A percentile compares a stretch with the other conserved stretches of the same genome.
phyloP scores from a whole-genome alignment of 2,113 vertebrate genomes.

The Podarcis muralis region DNA sequence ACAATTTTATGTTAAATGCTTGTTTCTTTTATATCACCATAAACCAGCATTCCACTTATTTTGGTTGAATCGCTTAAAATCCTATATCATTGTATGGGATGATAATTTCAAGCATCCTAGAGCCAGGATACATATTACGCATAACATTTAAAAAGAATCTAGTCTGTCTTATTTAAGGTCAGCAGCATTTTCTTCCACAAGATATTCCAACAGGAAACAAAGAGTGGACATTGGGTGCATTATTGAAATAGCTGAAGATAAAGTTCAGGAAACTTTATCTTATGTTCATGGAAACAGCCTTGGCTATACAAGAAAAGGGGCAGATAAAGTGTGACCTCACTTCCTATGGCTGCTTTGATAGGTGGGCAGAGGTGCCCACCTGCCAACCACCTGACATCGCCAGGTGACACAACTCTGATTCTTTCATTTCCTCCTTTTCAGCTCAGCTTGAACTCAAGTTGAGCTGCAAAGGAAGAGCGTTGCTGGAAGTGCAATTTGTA shows the following conservation, averaged over 20 bases:
- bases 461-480: too few species aligned
- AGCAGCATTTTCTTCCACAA: neutral
- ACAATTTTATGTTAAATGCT: neutral
- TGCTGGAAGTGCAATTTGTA: neutral
- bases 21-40: rapidly evolving
- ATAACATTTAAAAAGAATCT: neutral
- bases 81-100: neutral
- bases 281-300: neutral
- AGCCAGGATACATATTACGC: neutral
- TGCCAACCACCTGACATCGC: too few species aligned
- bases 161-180: too few species aligned
- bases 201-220: too few species aligned
- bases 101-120: neutral
- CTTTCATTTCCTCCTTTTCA: too few species aligned
- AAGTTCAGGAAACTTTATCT: neutral
- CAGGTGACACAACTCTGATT: too few species aligned
- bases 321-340: neutral
- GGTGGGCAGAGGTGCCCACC: too few species aligned
- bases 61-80: neutral
- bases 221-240: too few species aligned
- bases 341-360: too few species aligned
- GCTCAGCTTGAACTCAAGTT: too few species aligned
- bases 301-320: neutral
- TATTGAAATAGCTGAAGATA: neutral
- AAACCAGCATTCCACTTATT: neutral